Evolutionary conservation across 2,113 vertebrate species (phyloP), one percentile per base, ranked within the genome.

Genomic region (Lepus americanus): DNA sequence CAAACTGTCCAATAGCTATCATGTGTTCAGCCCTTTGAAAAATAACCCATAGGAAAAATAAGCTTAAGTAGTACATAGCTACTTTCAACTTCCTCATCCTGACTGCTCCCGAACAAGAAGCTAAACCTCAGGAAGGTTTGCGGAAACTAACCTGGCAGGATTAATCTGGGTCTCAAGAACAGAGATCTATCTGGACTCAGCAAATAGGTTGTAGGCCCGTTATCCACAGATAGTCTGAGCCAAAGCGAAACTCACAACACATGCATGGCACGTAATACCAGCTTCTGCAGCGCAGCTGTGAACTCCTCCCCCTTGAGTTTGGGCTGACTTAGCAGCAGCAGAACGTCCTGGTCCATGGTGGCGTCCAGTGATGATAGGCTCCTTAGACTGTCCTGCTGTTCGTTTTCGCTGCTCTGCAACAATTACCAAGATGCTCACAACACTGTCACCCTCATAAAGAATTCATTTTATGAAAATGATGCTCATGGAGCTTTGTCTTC

Each of bases 271-370:
- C 9, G 39, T 13, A 17, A 94, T 97, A 99, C 99, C 98, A 99
- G 97, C 88, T 98, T 98, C 95, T 95, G 97, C 29, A 99, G 59
- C 1, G 97, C 73, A 36, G 69, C 72, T 92, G 97, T 99, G 95
- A 99, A 98, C 90, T 99, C 98, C 83, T 98, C 94, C 67, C 98
- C 97, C 3, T 94, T 96, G 44, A 98, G 97, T 36, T 99, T 98
- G 10, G 98, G 97, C 11, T 98, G 98, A 93, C 99, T 98, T 22
- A 99, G 97, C 87, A 99, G 98, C 83, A 98, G n/a, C 25, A 98
- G 96, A 73, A 99, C 98, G 93, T 99, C 99, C 90, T 96, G 98
- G 97, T 99, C 99, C 97, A 99, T 95, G 0, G 98, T 98, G 96
- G 98, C 97, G 67, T 99, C 99, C 94, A 99, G 95, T 1, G 97